Percentiles rank a stretch among this genome's conserved stretches.
Conservation (phyloP, 2,797 vertebrate species). For the Helostoma temminkii region DNA sequence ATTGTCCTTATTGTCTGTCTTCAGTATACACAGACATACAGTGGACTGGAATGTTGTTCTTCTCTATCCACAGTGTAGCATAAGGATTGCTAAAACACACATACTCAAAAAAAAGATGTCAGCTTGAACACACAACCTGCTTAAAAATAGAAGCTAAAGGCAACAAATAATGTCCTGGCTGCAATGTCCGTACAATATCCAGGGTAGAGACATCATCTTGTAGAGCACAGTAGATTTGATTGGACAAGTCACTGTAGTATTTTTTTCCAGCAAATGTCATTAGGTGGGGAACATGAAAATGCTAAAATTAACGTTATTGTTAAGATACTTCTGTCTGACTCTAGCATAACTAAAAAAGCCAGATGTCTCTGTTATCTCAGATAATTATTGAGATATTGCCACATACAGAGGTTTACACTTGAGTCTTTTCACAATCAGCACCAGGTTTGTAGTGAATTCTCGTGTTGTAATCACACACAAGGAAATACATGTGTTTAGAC, state of each 20-base stretch:
- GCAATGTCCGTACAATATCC: too few species aligned
- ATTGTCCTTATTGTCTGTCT: not conserved
- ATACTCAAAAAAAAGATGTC: too few species aligned
- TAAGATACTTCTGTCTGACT: slow-evolving; percentile 2
- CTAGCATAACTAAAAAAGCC: not conserved
- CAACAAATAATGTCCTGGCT: too few species aligned
- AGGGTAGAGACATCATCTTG: too few species aligned
- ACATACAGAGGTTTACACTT: slow-evolving; percentile 14
- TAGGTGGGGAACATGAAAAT: not conserved
- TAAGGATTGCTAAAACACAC: too few species aligned
- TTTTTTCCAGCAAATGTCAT: not conserved
- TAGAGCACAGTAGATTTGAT: not conserved
- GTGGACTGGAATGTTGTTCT: too few species aligned
- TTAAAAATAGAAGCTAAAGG: too few species aligned
- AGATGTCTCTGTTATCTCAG: slow-evolving; percentile 14
- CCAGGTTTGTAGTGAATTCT: slow-evolving; percentile 23
- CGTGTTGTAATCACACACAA: slow-evolving; percentile 19
- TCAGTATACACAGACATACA: too few species aligned
- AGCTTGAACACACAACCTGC: too few species aligned
- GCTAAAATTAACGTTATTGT: not conserved
- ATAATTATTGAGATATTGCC: slow-evolving; percentile 14
- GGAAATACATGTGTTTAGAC: slow-evolving; percentile 20
- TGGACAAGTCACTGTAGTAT: not conserved
- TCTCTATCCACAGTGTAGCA: too few species aligned
- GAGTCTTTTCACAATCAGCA: slow-evolving; percentile 17